These are phyloP conservation scores for Atrichornis clamosus DNA, from an alignment of 2,113 vertebrate species.

Conservation along the genomic window DNA sequence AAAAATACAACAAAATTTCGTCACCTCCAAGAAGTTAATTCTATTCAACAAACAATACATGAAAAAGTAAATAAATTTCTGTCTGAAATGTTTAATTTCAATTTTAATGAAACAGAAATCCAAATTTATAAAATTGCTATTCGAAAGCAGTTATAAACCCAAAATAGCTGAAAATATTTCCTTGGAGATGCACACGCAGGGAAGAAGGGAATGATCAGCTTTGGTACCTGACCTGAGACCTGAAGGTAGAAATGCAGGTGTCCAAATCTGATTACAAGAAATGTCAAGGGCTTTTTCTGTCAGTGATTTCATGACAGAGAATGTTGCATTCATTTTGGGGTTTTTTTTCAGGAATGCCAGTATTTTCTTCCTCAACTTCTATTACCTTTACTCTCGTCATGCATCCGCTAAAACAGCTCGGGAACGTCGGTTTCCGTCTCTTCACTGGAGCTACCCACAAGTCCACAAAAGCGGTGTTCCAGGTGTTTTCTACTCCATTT, in stretches of 20 bases:
- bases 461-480: not conserved
- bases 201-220: not conserved
- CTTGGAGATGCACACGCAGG: not conserved
- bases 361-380: not conserved
- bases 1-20: not conserved
- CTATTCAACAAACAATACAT: not conserved
- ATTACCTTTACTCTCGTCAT: not conserved
- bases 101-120: not conserved
- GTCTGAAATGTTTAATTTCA: not conserved
- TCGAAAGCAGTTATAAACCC: not conserved
- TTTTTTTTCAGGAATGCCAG: not conserved
- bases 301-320: not conserved
- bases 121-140: not conserved
- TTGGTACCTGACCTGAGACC: not conserved
- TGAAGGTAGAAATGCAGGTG: not conserved
- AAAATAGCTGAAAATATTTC: not conserved
- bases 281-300: not conserved
- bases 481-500: not conserved
- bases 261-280: not conserved
- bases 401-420: not conserved
- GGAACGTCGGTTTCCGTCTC: not conserved
- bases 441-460: not conserved
- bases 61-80: not conserved
- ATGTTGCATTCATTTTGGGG: not conserved
- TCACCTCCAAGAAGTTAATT: not conserved